Percentiles rank a stretch among this genome's conserved stretches.
Conservation (phyloP, 2,888 invertebrate genomes). For the Acleris holmiana region DNA sequence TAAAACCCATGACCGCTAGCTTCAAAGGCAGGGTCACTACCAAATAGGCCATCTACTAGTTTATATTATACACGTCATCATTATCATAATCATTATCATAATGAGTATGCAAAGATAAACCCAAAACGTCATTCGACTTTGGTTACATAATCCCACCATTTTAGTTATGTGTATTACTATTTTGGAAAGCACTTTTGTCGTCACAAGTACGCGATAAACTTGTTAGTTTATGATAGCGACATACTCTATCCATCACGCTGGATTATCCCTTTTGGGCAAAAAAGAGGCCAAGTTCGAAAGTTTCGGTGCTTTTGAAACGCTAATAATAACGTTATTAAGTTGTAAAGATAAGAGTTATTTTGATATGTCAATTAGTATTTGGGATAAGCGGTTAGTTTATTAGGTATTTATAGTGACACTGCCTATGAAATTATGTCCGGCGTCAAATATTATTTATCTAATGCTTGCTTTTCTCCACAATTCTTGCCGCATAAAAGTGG, state of each 20-base stretch:
- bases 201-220: constrained; percentile 49
- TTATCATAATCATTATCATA: too few species aligned
- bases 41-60: too few species aligned
- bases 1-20: too few species aligned
- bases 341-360: constrained; percentile 17
- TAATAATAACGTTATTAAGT: constrained; percentile 14
- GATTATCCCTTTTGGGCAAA: constrained; percentile 50
- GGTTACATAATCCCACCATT: too few species aligned
- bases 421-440: not conserved
- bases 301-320: constrained; percentile 32
- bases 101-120: too few species aligned
- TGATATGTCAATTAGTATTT: constrained; percentile 18
- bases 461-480: not conserved
- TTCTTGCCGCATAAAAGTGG: too few species aligned
- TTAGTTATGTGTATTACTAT: not conserved
- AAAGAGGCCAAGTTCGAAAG: constrained; percentile 32
- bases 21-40: too few species aligned
- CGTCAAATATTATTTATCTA: not conserved
- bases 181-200: constrained; percentile 38
- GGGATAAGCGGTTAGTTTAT: not conserved
- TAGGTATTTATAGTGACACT: not conserved
- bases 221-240: constrained; percentile 61
- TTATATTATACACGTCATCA: too few species aligned
- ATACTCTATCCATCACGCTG: constrained; percentile 58
- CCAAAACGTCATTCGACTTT: too few species aligned